Conservation (phyloP, 2,113 vertebrate species). For the Oreochromis niloticus region DNA sequence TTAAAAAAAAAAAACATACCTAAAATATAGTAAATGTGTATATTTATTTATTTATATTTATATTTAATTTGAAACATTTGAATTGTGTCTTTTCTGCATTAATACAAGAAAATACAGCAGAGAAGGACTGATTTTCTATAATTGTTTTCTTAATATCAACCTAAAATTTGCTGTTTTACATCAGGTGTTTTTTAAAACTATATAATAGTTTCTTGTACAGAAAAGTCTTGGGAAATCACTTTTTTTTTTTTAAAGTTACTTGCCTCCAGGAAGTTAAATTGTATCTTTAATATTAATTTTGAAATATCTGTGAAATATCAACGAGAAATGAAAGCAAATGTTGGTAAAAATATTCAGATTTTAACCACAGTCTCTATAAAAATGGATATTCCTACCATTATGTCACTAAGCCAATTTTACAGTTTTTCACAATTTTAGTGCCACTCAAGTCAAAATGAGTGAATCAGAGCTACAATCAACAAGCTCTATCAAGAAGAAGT, state of each 20-base stretch:
- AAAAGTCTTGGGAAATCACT: not conserved
- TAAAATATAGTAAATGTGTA: not conserved
- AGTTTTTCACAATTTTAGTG: not conserved
- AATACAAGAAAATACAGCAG: not conserved
- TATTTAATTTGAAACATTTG: not conserved
- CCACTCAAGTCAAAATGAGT: not conserved
- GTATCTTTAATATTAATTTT: not conserved
- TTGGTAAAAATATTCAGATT: not conserved
- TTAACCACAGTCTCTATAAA: not conserved
- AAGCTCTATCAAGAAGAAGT: not conserved
- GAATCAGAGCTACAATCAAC: not conserved
- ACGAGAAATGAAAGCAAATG: not conserved
- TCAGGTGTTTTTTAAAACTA: accelerated
- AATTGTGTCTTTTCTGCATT: not conserved
- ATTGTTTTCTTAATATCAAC: not conserved
- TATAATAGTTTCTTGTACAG: not conserved
- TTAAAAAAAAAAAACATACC: too few species aligned
- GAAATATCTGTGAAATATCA: not conserved
- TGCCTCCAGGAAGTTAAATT: not conserved
- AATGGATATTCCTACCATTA: not conserved
- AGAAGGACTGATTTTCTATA: not conserved
- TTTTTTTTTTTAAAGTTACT: not conserved
- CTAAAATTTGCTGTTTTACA: not conserved
- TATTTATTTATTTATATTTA: not conserved
- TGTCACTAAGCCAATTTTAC: not conserved